Evolutionary conservation across 2,797 vertebrate species (phyloP), one percentile per base, ranked within the genome.

Genomic region (Sternotherus odoratus): DNA sequence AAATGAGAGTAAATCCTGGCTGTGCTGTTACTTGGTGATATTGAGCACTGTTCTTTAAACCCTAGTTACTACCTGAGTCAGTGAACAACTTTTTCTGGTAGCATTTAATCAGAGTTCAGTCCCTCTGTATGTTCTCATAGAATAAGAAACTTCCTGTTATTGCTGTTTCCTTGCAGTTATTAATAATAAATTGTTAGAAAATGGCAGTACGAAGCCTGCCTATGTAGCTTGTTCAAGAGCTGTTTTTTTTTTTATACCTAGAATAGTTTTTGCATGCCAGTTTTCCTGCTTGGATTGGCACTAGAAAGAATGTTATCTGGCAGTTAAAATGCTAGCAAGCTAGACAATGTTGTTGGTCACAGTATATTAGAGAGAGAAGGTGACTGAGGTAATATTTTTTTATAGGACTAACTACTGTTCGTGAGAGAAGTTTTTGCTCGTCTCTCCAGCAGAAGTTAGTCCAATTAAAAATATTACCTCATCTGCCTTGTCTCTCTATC

Each of bases 131-230:
- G 90, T 69, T 36, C 85, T 94, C 77, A 88, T 69, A 4, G 74
- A 88, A 21, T 23, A 79, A 85, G 94, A 85, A 84, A 78, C 63
- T 75, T 77, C 53, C 77, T 3, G 2, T 83, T 51, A 0, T 56
- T 2, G 94, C 90, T 94, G 90, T 94, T 97, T 97, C 96, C 91
- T 93, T 88, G 63, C 53, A 17, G 82, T 91, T 54, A 12, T 16
- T 24, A 46, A 9, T 8, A 66, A 88, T n/a, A 36, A 36, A 66
- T 84, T 1, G 9, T 57, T 90, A 92, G 91, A 33, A 87, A 50
- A 39, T 33, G 19, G 5, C 28, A 84, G n/a, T 3, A 83, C 66
- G 94, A 94, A 96, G 48, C 1, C 0, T 54, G 63, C 30, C 87
- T 82, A 82, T 51, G 82, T 63, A 1, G 83, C 81, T 66, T 77